A percentile compares a stretch with the other conserved stretches of the same genome.
Conservation (phyloP, 2,797 vertebrate genomes). For the Lutjanus campechanus region DNA sequence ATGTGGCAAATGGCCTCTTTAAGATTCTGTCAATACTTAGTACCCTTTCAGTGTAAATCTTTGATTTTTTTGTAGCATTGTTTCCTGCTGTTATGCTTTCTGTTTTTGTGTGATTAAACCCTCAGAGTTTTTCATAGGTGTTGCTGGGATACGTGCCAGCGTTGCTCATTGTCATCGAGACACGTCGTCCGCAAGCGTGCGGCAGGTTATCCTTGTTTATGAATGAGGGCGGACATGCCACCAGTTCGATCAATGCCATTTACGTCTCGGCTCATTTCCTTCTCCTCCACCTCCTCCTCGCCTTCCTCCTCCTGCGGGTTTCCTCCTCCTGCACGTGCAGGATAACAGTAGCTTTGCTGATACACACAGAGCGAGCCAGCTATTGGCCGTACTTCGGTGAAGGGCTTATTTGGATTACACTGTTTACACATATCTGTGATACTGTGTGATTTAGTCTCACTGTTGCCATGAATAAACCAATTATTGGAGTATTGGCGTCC, state of each 20-base stretch:
- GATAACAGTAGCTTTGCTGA: constrained; percentile 39
- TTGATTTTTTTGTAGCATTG: constrained; percentile 20
- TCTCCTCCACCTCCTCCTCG: constrained; percentile 26
- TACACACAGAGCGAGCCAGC: constrained; percentile 38
- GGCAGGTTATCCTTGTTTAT: constrained; percentile 61
- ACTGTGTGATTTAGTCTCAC: constrained; percentile 27
- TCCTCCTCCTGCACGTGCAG: constrained; percentile 45
- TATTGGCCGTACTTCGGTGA: constrained; percentile 34
- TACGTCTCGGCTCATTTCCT: constrained; percentile 61
- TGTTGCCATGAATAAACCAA: constrained; percentile 42
- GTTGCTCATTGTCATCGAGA: constrained; percentile 49
- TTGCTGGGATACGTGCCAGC: constrained; percentile 39
- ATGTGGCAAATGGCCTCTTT: constrained; percentile 35
- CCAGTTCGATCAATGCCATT: constrained; percentile 70
- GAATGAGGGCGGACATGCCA: constrained; percentile 55
- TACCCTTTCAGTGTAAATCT: constrained; percentile 19
- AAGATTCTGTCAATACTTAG: constrained; percentile 30
- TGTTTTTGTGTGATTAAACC: constrained; percentile 31
- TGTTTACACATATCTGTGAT: constrained; percentile 49
- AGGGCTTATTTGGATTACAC: constrained; percentile 53
- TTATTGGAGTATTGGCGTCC: constrained; percentile 19
- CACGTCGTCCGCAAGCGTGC: constrained; percentile 49
- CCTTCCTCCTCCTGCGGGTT: constrained; percentile 11
- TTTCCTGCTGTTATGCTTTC: background rate
- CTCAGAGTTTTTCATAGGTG: constrained; percentile 43